Percentiles rank a stretch among this genome's conserved stretches.
Evolutionary conservation across 2,888 invertebrate genomes (phyloP).

Genomic region (Caenorhabditis japonica): DNA sequence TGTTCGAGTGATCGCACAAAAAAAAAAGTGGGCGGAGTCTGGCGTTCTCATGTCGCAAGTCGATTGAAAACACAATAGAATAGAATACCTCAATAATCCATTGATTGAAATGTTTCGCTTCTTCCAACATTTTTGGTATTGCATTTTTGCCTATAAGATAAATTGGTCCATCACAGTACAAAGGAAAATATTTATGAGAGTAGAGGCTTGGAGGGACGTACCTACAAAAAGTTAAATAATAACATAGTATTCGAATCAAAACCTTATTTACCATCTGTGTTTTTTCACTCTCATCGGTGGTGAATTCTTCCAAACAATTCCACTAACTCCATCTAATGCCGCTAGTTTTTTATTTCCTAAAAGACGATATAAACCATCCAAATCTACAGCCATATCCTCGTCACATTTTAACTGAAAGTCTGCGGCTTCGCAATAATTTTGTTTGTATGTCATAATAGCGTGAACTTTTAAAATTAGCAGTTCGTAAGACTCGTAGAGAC

Average conservation of each 20-base stretch:
- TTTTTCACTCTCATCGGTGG: slow-evolving; percentile 41
- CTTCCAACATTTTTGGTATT: slow-evolving; percentile 36
- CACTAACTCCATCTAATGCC: slow-evolving; percentile 23
- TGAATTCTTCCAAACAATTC: slow-evolving; percentile 52
- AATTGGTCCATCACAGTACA: slow-evolving; percentile 59
- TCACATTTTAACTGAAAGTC: slow-evolving; percentile 57
- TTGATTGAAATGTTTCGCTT: slow-evolving; percentile 37
- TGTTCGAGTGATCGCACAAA: too few species aligned
- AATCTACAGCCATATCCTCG: slow-evolving; percentile 54
- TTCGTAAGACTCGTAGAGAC: slow-evolving; percentile 56
- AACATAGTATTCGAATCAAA: background rate
- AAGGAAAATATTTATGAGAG: slow-evolving; percentile 45
- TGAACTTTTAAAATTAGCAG: slow-evolving; percentile 54
- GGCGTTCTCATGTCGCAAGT: too few species aligned
- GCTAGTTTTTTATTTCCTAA: slow-evolving; percentile 12
- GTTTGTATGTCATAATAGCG: slow-evolving; percentile 45
- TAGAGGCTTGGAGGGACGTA: slow-evolving; percentile 42
- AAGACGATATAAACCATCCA: slow-evolving; percentile 41
- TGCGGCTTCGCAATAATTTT: slow-evolving; percentile 31
- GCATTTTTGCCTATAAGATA: slow-evolving; percentile 52
- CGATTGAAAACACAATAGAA: too few species aligned
- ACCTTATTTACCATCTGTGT: slow-evolving; percentile 49
- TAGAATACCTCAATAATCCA: slow-evolving; percentile 40
- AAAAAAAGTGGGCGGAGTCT: too few species aligned
- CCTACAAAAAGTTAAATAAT: slow-evolving; percentile 23